These are phyloP conservation scores for Drosophila funebris DNA, from an alignment of 1,140 invertebrate genomes.

Conservation along the genomic window DNA sequence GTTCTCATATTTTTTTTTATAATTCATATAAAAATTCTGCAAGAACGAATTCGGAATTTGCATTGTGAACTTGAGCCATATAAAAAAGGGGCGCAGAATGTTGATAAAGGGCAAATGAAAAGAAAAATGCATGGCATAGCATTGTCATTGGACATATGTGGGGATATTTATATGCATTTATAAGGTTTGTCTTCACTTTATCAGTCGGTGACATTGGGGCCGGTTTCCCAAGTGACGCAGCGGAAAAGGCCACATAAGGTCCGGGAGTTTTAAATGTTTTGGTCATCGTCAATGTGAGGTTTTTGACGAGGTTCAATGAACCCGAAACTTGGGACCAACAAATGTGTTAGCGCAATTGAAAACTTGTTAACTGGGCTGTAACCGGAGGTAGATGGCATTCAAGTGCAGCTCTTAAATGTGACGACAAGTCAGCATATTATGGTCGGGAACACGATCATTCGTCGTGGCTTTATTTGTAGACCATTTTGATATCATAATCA, in stretches of 20 bases:
- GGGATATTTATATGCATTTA: conserved; percentile 18
- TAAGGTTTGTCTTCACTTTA: conserved; percentile 42
- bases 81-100: conserved; percentile 36
- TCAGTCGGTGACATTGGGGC: conserved; percentile 32
- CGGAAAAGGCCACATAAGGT: conserved; percentile 26
- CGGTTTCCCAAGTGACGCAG: conserved; percentile 54
- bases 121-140: conserved; percentile 13
- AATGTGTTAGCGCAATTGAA: conserved; percentile 40
- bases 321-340: conserved; percentile 31
- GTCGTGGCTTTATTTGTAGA: neutral
- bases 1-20: conserved; percentile 17
- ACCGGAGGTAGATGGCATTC: conserved; percentile 1
- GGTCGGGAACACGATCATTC: neutral
- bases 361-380: conserved; percentile 33
- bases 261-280: conserved; percentile 48
- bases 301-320: conserved; percentile 61
- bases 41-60: conserved; percentile 22
- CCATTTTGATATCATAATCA: conserved; percentile 26
- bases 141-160: conserved; percentile 13
- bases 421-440: conserved; percentile 49
- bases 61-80: conserved; percentile 44
- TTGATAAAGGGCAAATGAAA: conserved; percentile 13
- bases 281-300: conserved; percentile 50
- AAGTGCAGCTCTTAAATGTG: conserved; percentile 45
- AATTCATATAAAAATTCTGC: conserved; percentile 1